These are phyloP conservation scores for Listronotus bonariensis DNA, from an alignment of 1,140 invertebrate species.

Conservation along the genomic window DNA sequence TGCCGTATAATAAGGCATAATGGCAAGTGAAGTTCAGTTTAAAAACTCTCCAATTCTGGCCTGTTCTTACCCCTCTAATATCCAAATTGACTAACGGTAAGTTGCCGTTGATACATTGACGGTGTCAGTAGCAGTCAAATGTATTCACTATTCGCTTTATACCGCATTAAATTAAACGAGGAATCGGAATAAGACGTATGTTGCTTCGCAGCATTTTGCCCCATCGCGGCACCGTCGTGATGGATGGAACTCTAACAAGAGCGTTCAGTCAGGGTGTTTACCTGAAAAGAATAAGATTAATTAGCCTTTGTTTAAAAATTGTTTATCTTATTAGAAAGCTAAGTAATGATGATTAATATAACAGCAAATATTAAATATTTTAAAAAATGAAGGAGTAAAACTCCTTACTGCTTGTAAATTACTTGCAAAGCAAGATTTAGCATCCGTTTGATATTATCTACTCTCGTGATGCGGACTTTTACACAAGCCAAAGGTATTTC, in stretches of 20 bases:
- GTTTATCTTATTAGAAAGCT: too few relatives aligned
- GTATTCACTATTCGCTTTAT: conserved; percentile 47
- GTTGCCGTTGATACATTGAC: conserved; percentile 47
- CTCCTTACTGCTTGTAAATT: too few relatives aligned
- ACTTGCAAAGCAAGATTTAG: too few relatives aligned
- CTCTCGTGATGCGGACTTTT: too few relatives aligned
- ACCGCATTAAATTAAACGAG: conserved; percentile 51
- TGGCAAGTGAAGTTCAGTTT: neutral
- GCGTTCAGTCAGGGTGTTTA: conserved; percentile 23
- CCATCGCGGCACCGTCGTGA: conserved; percentile 25
- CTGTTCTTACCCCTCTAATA: conserved; percentile 33
- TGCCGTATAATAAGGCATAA: too few relatives aligned
- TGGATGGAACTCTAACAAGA: conserved; percentile 37
- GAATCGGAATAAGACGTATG: conserved; percentile 49
- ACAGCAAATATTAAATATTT: neutral
- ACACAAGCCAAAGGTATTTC: too few relatives aligned
- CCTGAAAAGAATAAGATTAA: conserved; percentile 42
- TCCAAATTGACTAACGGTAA: conserved; percentile 17
- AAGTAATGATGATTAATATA: too few relatives aligned
- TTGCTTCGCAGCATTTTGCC: conserved; percentile 39
- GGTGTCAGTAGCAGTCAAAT: conserved; percentile 51
- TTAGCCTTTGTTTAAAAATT: neutral
- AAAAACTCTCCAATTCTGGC: neutral
- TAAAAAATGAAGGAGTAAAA: too few relatives aligned
- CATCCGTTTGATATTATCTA: too few relatives aligned